Percentiles rank a stretch among this genome's conserved stretches.
Evolutionary conservation across 2,888 invertebrate species (phyloP).

Genomic region (Strigamia crassipes): DNA sequence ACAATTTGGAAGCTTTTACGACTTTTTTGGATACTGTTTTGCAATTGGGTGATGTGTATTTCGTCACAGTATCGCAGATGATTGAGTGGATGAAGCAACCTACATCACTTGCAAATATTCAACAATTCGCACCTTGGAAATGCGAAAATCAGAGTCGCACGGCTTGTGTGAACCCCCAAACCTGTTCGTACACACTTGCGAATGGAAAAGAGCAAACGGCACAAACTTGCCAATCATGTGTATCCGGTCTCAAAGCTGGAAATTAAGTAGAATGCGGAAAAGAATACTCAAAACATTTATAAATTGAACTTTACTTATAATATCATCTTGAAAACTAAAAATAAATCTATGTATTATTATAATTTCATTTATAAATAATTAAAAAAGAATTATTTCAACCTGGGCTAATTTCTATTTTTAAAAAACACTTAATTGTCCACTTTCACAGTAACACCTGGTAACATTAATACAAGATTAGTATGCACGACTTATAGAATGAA

Average conservation of each 20-base stretch:
- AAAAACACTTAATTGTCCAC: background rate
- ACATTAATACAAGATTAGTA: background rate
- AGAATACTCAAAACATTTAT: background rate
- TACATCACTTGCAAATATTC: conserved; percentile 69
- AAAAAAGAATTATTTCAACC: background rate
- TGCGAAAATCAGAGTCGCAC: background rate
- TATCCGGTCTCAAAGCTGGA: background rate
- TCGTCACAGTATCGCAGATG: conserved; percentile 91
- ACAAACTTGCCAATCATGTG: background rate
- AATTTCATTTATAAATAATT: too few relatives aligned
- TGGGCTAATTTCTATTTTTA: background rate
- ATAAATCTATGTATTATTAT: too few relatives aligned
- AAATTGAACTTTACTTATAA: too few relatives aligned
- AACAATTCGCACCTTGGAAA: background rate
- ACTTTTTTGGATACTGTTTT: conserved; percentile 88
- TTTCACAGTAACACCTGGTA: background rate
- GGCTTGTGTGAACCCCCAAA: background rate
- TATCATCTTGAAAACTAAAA: too few relatives aligned
- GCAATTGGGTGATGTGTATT: conserved; percentile 83
- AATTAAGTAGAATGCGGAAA: conserved; percentile 1
- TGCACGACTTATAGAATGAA: background rate
- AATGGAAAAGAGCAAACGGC: background rate
- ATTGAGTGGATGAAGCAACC: conserved; percentile 93
- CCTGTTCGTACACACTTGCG: background rate
- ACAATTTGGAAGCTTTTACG: conserved; percentile 90